A percentile compares a stretch with the other conserved stretches of the same genome.
phyloP scores from a whole-genome alignment of 2,113 vertebrate genomes.

The Danionella cerebrum region DNA sequence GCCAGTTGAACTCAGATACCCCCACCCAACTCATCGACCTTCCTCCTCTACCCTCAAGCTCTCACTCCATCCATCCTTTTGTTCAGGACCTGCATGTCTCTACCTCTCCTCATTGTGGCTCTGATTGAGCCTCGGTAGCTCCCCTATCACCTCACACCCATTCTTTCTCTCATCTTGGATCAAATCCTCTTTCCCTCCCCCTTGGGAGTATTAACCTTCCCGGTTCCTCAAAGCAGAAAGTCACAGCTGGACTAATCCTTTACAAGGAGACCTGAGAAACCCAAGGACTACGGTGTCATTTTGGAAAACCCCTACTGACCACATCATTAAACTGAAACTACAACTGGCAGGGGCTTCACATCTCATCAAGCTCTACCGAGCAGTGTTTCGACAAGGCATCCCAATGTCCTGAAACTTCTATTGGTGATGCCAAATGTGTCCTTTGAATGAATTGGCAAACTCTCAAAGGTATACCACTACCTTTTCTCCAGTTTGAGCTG shows the following conservation, averaged over 20 bases:
- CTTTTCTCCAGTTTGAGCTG: no score
- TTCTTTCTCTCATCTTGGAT: not conserved
- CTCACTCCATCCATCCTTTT: conserved; percentile 13
- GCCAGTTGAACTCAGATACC: conserved; percentile 6
- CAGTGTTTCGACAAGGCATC: no score
- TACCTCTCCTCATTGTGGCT: conserved; percentile 6
- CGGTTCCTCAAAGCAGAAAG: conserved; percentile 3
- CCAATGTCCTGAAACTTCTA: no score
- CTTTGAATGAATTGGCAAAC: no score
- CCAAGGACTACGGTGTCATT: not conserved
- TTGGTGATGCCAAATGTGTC: no score
- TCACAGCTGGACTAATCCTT: conserved; percentile 10
- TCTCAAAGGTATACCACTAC: no score
- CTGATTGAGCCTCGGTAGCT: conserved; percentile 11
- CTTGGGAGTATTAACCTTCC: not conserved
- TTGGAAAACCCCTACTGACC: no score
- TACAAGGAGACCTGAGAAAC: not conserved
- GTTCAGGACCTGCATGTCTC: not conserved
- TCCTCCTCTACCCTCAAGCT: not conserved
- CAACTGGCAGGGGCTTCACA: not conserved
- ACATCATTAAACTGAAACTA: not conserved
- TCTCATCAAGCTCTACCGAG: no score
- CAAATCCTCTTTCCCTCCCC: not conserved
- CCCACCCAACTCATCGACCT: not conserved
- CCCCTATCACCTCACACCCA: conserved; percentile 5